Evolutionary conservation across 1,140 invertebrate genomes (phyloP).

Genomic region (Drosophila ambigua): DNA sequence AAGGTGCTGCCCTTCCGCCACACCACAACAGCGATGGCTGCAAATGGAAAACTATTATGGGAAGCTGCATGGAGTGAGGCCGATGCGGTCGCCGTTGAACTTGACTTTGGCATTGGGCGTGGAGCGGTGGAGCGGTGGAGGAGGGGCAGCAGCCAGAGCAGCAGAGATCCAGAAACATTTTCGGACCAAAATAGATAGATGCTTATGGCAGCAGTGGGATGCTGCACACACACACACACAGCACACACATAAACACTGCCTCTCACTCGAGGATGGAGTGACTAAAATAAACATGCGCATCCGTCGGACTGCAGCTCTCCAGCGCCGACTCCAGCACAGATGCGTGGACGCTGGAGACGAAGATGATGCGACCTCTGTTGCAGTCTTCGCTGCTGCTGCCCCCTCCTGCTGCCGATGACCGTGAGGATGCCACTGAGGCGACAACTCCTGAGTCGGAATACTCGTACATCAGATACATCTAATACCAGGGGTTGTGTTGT

Average conservation of each 20-base stretch:
- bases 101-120: slow-evolving; percentile 66
- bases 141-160: slow-evolving; percentile 3
- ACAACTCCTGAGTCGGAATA: slow-evolving; percentile 51
- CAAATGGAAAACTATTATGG: slow-evolving; percentile 22
- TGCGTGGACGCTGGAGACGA: slow-evolving; percentile 27
- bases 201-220: slow-evolving; percentile 51
- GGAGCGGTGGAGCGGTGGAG: background rate
- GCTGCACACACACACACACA: slow-evolving; percentile 44
- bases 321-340: slow-evolving; percentile 16
- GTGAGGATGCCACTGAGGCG: slow-evolving; percentile 64
- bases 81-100: slow-evolving; percentile 65
- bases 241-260: slow-evolving; percentile 12
- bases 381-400: background rate
- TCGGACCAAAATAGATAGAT: slow-evolving; percentile 52
- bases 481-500: background rate
- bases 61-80: slow-evolving; percentile 12
- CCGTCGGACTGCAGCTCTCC: slow-evolving; percentile 49
- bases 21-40: slow-evolving; percentile 11
- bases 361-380: too few relatives aligned
- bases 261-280: slow-evolving; percentile 32
- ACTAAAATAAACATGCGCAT: slow-evolving; percentile 77
- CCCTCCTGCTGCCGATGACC: slow-evolving; percentile 49
- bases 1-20: too few relatives aligned
- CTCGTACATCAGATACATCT: background rate
- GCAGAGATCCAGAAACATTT: slow-evolving; percentile 30